phyloP scores from a whole-genome alignment of 1,140 invertebrate species.

The Panagrolaimus sp. region DNA sequence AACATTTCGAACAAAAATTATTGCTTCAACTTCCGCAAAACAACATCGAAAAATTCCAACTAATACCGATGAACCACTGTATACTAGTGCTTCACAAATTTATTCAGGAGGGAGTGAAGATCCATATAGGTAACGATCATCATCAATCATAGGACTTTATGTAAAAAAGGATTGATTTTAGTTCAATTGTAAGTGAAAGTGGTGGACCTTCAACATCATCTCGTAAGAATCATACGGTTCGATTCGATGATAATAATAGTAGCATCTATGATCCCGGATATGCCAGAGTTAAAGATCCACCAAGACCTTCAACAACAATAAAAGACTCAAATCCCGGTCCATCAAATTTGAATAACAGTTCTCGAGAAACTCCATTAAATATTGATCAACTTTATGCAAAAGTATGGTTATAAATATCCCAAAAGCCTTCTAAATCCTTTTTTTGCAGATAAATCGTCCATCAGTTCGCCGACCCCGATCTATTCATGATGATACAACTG shows the following conservation, averaged over 20 bases:
- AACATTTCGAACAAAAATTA: conserved; percentile 9
- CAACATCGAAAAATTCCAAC: background rate
- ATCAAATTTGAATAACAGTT: background rate
- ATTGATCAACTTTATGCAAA: conserved; percentile 41
- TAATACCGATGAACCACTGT: conserved; percentile 31
- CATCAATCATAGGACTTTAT: background rate
- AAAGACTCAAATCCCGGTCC: conserved; percentile 18
- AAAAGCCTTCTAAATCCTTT: no score
- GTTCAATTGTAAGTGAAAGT: conserved; percentile 42
- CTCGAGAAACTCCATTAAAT: conserved; percentile 2
- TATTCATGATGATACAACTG: no score
- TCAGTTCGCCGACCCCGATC: conserved; percentile 5
- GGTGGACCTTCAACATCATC: conserved; percentile 5
- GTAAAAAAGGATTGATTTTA: no score
- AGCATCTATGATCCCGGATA: conserved; percentile 23
- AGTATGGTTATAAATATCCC: no score
- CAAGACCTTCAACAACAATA: background rate
- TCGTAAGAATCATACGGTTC: no score
- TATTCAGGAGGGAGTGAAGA: conserved; percentile 42
- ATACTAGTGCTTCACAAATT: conserved; percentile 41
- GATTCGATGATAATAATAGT: conserved; percentile 19
- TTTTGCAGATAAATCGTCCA: conserved; percentile 10
- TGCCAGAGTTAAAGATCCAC: conserved; percentile 2
- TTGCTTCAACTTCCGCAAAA: conserved; percentile 4
- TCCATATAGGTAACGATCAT: conserved; percentile 32